Conservation (phyloP, 2,113 vertebrate species). For the Thunnus maccoyii region DNA sequence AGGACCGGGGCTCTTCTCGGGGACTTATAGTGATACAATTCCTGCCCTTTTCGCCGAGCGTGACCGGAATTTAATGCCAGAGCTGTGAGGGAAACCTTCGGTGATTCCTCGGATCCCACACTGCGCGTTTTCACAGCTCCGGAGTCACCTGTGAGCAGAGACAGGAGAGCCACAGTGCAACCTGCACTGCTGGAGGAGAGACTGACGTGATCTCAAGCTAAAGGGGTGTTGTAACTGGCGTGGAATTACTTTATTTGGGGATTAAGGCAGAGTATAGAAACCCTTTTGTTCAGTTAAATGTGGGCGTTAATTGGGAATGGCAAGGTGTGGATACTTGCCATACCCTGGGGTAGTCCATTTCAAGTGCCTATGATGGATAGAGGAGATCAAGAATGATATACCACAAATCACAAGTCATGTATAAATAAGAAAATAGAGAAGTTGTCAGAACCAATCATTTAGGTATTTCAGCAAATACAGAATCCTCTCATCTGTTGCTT, state of each 20-base stretch:
- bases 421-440: background rate
- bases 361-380: background rate
- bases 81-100: slow-evolving; percentile 33
- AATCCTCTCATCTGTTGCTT: background rate
- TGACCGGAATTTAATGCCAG: slow-evolving; percentile 50
- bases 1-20: slow-evolving; percentile 78
- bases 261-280: slow-evolving; percentile 36
- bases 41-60: slow-evolving; percentile 56
- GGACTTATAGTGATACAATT: slow-evolving; percentile 35
- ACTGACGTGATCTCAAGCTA: slow-evolving; percentile 48
- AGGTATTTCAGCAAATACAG: background rate
- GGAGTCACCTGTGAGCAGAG: slow-evolving; percentile 55
- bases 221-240: slow-evolving; percentile 16
- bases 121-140: background rate
- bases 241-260: slow-evolving; percentile 53
- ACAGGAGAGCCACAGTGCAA: slow-evolving; percentile 26
- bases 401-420: background rate
- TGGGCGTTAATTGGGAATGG: slow-evolving; percentile 65
- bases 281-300: slow-evolving; percentile 53
- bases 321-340: slow-evolving; percentile 62
- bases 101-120: slow-evolving; percentile 11
- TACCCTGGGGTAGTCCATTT: background rate
- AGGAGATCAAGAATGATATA: background rate
- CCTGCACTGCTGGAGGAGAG: slow-evolving; percentile 28
- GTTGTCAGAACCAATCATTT: background rate